These are phyloP conservation scores for Epinephelus moara DNA, from an alignment of 2,113 vertebrate genomes.

Conservation along the genomic window DNA sequence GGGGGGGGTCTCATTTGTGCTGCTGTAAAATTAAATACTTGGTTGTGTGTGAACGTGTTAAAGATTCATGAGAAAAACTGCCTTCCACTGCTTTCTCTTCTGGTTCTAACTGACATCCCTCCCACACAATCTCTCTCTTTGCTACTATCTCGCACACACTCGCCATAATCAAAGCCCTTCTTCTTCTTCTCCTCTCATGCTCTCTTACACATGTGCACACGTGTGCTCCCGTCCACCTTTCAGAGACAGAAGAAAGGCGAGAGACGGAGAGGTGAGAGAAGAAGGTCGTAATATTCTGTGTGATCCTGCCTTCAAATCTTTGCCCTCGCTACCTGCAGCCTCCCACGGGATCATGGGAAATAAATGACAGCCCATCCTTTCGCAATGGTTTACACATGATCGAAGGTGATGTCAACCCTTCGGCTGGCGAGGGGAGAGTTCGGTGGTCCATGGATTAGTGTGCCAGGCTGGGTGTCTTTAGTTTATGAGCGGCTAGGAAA, in stretches of 20 bases:
- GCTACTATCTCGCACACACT: slow-evolving; percentile 48
- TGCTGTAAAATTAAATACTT: slow-evolving; percentile 39
- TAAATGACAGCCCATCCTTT: slow-evolving; percentile 71
- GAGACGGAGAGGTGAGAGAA: slow-evolving; percentile 43
- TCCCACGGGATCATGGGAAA: slow-evolving; percentile 75
- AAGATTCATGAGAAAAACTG: slow-evolving; percentile 74
- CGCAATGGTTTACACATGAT: slow-evolving; percentile 81
- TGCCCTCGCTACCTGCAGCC: slow-evolving; percentile 44
- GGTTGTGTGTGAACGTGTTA: slow-evolving; percentile 49
- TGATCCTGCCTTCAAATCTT: slow-evolving; percentile 65
- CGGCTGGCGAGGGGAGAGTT: slow-evolving; percentile 60
- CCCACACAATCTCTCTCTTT: slow-evolving; percentile 62
- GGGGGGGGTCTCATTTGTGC: slow-evolving; percentile 47
- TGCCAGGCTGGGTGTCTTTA: slow-evolving; percentile 63
- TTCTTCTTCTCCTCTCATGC: slow-evolving; percentile 10
- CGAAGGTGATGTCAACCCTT: slow-evolving; percentile 74
- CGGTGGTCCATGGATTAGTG: slow-evolving; percentile 72
- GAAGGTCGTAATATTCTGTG: slow-evolving; percentile 69
- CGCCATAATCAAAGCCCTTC: slow-evolving; percentile 53
- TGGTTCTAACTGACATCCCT: slow-evolving; percentile 59
- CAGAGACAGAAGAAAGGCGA: slow-evolving; percentile 52
- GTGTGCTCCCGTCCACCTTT: slow-evolving; percentile 45
- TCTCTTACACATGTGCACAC: background rate
- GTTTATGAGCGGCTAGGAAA: slow-evolving; percentile 73
- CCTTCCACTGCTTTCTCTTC: slow-evolving; percentile 49